These are phyloP conservation scores for Hesperophylax magnus DNA, from an alignment of 1,140 invertebrate genomes.

Conservation along the genomic window DNA sequence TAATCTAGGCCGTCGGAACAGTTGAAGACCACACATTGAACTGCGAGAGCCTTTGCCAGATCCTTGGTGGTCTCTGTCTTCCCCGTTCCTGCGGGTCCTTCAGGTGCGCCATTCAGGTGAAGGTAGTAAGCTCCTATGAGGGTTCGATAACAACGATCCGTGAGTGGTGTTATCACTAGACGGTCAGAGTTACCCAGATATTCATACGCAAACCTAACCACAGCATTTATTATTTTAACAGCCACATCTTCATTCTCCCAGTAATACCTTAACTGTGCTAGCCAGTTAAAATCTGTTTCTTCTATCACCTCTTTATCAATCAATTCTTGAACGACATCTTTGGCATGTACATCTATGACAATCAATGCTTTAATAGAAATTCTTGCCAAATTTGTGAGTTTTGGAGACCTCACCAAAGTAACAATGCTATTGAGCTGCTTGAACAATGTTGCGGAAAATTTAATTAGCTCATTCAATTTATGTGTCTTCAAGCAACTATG, in stretches of 20 bases:
- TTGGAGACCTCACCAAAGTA: slow-evolving; percentile 71
- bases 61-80: slow-evolving; percentile 97
- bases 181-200: slow-evolving; percentile 88
- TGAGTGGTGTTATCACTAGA: slow-evolving; percentile 87
- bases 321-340: slow-evolving; percentile 87
- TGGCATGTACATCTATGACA: slow-evolving; percentile 92
- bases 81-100: slow-evolving; percentile 93
- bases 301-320: slow-evolving; percentile 77
- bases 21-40: slow-evolving; percentile 93
- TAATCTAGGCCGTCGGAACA: slow-evolving; percentile 94
- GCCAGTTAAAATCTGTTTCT: slow-evolving; percentile 92
- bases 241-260: slow-evolving; percentile 85
- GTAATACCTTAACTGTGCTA: slow-evolving; percentile 92
- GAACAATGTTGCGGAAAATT: slow-evolving; percentile 71
- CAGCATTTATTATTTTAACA: slow-evolving; percentile 91
- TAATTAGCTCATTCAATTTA: slow-evolving; percentile 69
- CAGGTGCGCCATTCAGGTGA: slow-evolving; percentile 87
- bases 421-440: slow-evolving; percentile 78
- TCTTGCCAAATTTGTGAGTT: slow-evolving; percentile 74
- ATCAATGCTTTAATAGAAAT: slow-evolving; percentile 90
- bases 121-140: slow-evolving; percentile 90
- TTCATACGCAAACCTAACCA: slow-evolving; percentile 90
- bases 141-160: slow-evolving; percentile 90
- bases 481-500: slow-evolving; percentile 77
- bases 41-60: slow-evolving; percentile 88